Evolutionary conservation across 2,797 vertebrate genomes (phyloP).

Genomic region (Manis javanica): DNA sequence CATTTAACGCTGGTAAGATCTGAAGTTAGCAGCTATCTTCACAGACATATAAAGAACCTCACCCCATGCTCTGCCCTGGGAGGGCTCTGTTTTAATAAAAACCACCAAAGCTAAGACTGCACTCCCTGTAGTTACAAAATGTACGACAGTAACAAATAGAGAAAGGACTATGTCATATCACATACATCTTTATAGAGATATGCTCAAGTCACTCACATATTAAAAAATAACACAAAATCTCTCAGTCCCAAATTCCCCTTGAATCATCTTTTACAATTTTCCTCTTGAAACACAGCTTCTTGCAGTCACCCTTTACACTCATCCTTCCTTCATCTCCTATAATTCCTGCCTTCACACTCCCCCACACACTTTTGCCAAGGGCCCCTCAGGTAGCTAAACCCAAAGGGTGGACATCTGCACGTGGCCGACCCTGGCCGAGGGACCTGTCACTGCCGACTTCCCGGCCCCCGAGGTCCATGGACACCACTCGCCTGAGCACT

Average conservation of each 20-base stretch:
- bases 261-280: neutral
- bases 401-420: neutral
- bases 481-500: neutral
- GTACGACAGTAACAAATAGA: neutral
- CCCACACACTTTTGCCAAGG: neutral
- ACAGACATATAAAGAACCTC: neutral
- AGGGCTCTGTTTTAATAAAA: neutral
- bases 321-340: neutral
- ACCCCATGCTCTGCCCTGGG: neutral
- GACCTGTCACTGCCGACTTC: neutral
- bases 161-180: neutral
- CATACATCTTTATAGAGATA: neutral
- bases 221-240: neutral
- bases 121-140: neutral
- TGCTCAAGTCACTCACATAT: neutral
- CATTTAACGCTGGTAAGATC: neutral
- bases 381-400: neutral
- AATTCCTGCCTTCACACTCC: neutral
- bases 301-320: neutral
- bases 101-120: neutral
- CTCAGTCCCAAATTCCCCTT: neutral
- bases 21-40: neutral
- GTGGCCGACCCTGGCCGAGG: neutral
- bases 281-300: neutral
- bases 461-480: neutral